Conservation (phyloP, 2,113 vertebrate species). For the Tachycineta bicolor region DNA sequence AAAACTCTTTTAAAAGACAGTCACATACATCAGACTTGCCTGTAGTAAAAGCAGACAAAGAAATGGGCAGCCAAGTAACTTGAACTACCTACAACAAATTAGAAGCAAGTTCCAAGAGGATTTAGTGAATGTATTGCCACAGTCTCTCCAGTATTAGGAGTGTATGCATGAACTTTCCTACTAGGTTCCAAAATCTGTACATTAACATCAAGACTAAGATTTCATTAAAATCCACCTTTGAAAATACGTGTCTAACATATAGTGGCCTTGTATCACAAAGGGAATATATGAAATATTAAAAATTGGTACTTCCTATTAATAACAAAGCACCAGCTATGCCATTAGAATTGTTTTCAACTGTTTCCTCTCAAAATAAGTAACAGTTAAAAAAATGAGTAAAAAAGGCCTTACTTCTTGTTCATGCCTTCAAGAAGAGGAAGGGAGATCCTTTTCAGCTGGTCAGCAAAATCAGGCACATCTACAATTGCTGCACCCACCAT, state of each 20-base stretch:
- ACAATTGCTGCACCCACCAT: conserved; percentile 80
- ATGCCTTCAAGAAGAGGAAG: conserved; percentile 88
- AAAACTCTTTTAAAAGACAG: background rate
- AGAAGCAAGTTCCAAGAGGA: background rate
- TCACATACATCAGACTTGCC: background rate
- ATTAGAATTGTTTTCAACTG: background rate
- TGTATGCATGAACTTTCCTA: background rate
- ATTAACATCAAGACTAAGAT: background rate
- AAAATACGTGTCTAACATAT: background rate
- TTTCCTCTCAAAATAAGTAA: background rate
- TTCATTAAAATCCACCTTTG: background rate
- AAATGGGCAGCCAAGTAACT: background rate
- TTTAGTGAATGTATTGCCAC: background rate
- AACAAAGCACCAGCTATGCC: background rate
- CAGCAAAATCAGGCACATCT: conserved; percentile 79
- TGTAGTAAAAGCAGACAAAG: background rate
- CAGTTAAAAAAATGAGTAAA: background rate
- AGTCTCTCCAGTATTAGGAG: background rate
- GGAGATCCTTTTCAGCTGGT: conserved; percentile 85
- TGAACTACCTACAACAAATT: background rate
- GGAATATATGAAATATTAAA: background rate
- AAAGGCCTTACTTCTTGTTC: conserved; percentile 83
- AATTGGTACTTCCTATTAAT: background rate
- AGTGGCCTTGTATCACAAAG: background rate
- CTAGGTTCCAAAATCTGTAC: background rate